Conservation (phyloP, 2,797 vertebrate genomes). For the Margarornis squamiger region DNA sequence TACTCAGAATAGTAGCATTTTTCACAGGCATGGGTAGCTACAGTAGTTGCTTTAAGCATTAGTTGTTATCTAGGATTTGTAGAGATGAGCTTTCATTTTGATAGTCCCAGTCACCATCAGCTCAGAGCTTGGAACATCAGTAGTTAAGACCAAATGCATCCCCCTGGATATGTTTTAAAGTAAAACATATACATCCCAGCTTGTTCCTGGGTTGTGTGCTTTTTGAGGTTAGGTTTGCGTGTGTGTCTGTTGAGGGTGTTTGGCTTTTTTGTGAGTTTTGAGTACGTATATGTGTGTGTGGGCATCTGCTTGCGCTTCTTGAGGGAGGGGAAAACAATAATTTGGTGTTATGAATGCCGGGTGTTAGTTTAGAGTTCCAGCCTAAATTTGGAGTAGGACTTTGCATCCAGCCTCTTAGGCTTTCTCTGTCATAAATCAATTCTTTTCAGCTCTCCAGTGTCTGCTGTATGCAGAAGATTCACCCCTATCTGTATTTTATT, state of each 20-base stretch:
- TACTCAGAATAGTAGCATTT: background rate
- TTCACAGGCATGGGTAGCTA: background rate
- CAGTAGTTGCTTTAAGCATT: background rate
- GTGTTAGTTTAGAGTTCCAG: background rate
- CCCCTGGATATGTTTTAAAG: background rate
- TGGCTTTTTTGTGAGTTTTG: fast-evolving
- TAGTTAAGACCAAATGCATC: background rate
- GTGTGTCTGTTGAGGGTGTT: fast-evolving
- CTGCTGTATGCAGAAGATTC: background rate
- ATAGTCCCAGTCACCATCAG: background rate
- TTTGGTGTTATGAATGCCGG: background rate
- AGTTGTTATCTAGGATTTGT: background rate
- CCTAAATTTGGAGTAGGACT: background rate
- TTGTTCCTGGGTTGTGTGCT: background rate
- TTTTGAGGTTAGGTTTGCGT: background rate
- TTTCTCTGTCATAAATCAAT: background rate
- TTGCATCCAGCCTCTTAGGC: background rate
- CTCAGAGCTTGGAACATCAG: background rate
- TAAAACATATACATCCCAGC: background rate
- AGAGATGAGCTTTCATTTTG: background rate
- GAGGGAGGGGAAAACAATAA: background rate
- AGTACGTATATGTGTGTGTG: background rate
- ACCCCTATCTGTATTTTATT: background rate
- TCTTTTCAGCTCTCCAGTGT: background rate
- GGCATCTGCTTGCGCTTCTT: background rate